Evolutionary conservation across 2,113 vertebrate genomes (phyloP).

Genomic region (Chamaea fasciata): DNA sequence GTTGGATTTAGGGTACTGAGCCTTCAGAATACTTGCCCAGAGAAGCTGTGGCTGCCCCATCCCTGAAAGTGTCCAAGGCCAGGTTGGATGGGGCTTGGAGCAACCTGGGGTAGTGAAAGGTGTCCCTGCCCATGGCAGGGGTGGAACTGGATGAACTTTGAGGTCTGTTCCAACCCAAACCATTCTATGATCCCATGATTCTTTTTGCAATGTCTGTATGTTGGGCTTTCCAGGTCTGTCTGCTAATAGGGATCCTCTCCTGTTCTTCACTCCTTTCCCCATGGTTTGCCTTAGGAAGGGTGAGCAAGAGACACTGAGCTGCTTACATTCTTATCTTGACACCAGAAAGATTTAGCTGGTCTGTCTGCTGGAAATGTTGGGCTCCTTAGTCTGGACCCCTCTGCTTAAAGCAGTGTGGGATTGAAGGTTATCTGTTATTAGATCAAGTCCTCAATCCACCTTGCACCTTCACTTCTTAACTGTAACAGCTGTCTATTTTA

Average conservation of each 20-base stretch:
- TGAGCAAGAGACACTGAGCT: neutral
- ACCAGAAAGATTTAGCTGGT: neutral
- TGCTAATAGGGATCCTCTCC: neutral
- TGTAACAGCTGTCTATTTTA: neutral
- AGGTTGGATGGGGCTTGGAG: fast-evolving
- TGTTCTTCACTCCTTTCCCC: neutral
- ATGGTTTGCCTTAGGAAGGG: neutral
- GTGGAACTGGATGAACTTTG: neutral
- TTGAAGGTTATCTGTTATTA: neutral
- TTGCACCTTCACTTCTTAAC: neutral
- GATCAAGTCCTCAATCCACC: neutral
- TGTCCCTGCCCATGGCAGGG: neutral
- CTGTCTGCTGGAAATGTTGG: neutral
- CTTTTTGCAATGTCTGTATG: neutral
- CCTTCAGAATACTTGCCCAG: neutral
- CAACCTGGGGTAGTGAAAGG: neutral
- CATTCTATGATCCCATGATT: neutral
- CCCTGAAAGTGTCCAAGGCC: neutral
- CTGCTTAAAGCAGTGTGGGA: neutral
- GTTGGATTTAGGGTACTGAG: neutral
- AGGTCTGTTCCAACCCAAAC: neutral
- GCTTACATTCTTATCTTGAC: neutral
- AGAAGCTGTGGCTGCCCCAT: neutral
- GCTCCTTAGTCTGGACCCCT: neutral
- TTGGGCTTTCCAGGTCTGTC: neutral